Evolutionary conservation across 2,797 vertebrate genomes (phyloP), one percentile per base, ranked within the genome.

Genomic region (Melanotaenia parkinsoni): DNA sequence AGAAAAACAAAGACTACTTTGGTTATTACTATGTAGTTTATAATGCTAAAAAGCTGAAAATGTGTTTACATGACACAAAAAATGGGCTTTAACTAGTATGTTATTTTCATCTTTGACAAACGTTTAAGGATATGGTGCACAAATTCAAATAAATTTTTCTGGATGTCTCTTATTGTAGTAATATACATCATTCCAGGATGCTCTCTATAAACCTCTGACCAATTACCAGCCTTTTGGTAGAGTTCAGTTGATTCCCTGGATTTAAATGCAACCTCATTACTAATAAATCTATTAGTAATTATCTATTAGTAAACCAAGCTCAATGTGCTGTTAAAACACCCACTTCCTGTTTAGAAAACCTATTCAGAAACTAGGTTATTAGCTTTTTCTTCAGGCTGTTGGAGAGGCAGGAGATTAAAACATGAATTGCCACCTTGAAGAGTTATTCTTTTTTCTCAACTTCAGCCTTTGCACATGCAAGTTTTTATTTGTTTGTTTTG

Each of bases 401-500:
- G 16, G 1, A 45, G 40, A 45, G 16, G 40, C 14, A 47, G 18
- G 18, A 22, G n/a, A 50, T 50, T 22, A n/a, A 50, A 10, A 8
- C 20, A 50, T 50, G 45, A 43, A 16, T 40, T 18, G 14, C 6
- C 40, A 43, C 5, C 16, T 43, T 43, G 4, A 43, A 53, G 54
- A 61, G 22, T 24, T 58, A 13, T 59, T 35, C 24, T 45, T 63
- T 45, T 61, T 40, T 64, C 58, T 20, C 32, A 22, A 65, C 59
- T 73, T 43, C 54, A 63, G 59, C 28, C 59, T 71, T 68, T n/a
- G 14, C 65, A 56, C 28, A 16, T 63, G 28, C 35, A 20, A 61
- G 18, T 12, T 22, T 62, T 43, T 59, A 53, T 64, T 38, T 8
- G 3, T 40, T 40, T 40, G 12, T 40, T 16, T 40, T 26, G 61